These are phyloP conservation scores for Leucopsar rothschildi DNA, from an alignment of 2,113 vertebrate species.

Conservation along the genomic window DNA sequence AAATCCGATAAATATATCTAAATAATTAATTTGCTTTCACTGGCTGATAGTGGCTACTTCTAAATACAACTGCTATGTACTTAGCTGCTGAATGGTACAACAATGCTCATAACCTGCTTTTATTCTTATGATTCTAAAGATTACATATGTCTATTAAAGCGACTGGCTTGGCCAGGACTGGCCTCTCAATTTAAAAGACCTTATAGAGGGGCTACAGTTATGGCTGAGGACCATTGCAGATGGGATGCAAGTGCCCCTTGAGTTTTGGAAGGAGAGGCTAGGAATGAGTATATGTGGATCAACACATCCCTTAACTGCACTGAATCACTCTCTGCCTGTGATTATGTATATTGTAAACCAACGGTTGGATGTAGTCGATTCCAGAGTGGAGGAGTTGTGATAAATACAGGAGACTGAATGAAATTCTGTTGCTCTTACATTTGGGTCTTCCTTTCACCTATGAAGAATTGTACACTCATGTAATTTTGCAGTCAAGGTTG, in stretches of 20 bases:
- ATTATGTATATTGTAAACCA: not conserved
- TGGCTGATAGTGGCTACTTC: not conserved
- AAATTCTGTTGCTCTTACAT: not conserved
- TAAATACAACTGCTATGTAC: not conserved
- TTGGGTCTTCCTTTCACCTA: not conserved
- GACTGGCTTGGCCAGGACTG: not conserved
- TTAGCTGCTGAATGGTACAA: not conserved
- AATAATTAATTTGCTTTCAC: conserved; percentile 45
- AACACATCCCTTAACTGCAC: not conserved
- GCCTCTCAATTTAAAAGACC: not conserved
- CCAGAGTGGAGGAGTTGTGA: not conserved
- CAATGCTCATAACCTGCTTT: not conserved
- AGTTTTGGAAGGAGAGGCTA: not conserved
- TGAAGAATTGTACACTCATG: not conserved
- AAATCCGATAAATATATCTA: conserved; percentile 54
- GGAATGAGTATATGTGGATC: not conserved
- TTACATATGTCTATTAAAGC: not conserved
- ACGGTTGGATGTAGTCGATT: not conserved
- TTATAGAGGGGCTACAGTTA: not conserved
- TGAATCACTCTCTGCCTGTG: not conserved
- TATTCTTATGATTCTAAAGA: not conserved
- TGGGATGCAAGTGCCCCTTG: not conserved
- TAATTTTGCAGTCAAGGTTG: not conserved
- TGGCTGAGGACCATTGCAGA: not conserved
- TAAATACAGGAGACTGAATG: not conserved